Percentiles rank a stretch among this genome's conserved stretches.
phyloP scores from a whole-genome alignment of 2,797 vertebrate genomes.

The Carapus acus region DNA sequence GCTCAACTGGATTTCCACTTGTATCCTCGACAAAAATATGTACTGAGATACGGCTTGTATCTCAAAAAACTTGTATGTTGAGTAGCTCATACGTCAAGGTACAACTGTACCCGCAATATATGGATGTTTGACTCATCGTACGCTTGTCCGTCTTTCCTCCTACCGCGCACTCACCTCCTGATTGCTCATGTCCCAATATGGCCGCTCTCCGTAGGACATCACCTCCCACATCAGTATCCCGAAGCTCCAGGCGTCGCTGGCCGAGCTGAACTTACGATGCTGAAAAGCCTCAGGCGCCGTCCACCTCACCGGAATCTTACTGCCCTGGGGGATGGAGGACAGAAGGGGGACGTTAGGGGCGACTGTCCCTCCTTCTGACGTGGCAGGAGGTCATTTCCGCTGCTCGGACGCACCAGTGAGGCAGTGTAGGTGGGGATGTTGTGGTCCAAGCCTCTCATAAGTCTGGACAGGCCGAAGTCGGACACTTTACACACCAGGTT shows the following conservation, averaged over 20 bases:
- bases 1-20: too few relatives aligned
- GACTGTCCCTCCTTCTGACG: too few relatives aligned
- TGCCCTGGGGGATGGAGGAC: conserved; percentile 73
- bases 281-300: conserved; percentile 78
- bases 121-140: neutral
- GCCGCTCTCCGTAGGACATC: conserved; percentile 79
- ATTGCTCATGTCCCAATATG: conserved; percentile 83
- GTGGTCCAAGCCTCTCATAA: conserved; percentile 84
- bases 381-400: too few relatives aligned
- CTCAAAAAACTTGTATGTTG: too few relatives aligned
- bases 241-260: conserved; percentile 79
- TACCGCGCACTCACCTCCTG: conserved; percentile 69
- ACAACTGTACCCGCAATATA: too few relatives aligned
- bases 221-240: conserved; percentile 81
- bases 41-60: too few relatives aligned
- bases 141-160: neutral
- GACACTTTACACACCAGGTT: conserved; percentile 94
- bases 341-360: too few relatives aligned
- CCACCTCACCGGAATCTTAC: conserved; percentile 79
- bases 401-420: conserved; percentile 72
- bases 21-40: too few relatives aligned
- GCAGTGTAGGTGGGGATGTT: conserved; percentile 79
- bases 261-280: conserved; percentile 80
- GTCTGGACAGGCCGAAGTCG: conserved; percentile 87
- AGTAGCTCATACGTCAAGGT: too few relatives aligned